Conservation (phyloP, 2,888 invertebrate species). For the Pollenia griseotomentosa region DNA sequence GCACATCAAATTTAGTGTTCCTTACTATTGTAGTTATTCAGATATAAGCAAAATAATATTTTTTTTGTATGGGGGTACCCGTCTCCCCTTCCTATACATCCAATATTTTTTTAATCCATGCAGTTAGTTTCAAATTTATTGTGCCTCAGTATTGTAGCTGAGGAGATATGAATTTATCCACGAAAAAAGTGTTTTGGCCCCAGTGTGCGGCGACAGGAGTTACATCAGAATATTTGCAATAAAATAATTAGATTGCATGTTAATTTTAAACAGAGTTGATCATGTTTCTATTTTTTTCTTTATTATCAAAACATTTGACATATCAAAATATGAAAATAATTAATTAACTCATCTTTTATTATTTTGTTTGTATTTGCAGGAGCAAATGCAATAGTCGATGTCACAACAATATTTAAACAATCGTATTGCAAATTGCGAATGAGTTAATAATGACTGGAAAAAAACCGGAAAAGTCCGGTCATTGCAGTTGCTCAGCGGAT, state of each 20-base stretch:
- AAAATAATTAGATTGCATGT: slow-evolving; percentile 53
- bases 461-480: slow-evolving; percentile 74
- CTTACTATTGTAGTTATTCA: too few species aligned
- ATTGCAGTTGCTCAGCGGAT: slow-evolving; percentile 71
- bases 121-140: too few species aligned
- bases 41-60: too few species aligned
- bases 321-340: not conserved
- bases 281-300: slow-evolving; percentile 3
- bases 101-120: too few species aligned
- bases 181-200: too few species aligned
- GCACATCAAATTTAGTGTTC: too few species aligned
- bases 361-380: slow-evolving; percentile 35
- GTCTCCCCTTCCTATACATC: too few species aligned
- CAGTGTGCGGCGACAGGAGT: not conserved
- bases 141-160: too few species aligned
- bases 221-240: slow-evolving; percentile 29
- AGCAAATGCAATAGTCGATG: slow-evolving; percentile 33
- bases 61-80: too few species aligned
- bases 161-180: too few species aligned
- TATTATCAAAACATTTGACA: slow-evolving; percentile 1
- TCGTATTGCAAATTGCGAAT: slow-evolving; percentile 52
- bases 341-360: slow-evolving; percentile 10
- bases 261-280: slow-evolving; percentile 16
- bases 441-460: slow-evolving; percentile 72
- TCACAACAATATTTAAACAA: slow-evolving; percentile 19